These are phyloP conservation scores for Ormyrus rosae DNA, from an alignment of 2,888 invertebrate genomes.

Conservation along the genomic window DNA sequence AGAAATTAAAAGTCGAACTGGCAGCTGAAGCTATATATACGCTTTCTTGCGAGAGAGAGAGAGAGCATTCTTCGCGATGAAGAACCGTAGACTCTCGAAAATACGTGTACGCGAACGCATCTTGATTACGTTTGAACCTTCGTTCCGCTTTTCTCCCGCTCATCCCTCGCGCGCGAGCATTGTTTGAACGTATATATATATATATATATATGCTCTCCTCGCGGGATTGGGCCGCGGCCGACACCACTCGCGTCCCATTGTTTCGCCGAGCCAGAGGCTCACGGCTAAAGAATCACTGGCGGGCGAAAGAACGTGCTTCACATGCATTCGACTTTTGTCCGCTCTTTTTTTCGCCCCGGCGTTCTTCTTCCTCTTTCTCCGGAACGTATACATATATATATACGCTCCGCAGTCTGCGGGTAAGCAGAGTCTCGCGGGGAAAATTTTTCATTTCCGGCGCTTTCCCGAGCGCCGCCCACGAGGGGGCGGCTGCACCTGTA, in stretches of 20 bases:
- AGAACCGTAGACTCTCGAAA: too few species aligned
- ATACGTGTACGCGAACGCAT: too few species aligned
- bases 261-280: constrained; percentile 45
- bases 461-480: not conserved
- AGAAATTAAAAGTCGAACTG: too few species aligned
- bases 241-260: constrained; percentile 61
- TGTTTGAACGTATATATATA: too few species aligned
- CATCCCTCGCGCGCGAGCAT: not conserved
- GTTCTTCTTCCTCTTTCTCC: too few species aligned
- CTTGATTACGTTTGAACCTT: too few species aligned
- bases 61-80: not conserved
- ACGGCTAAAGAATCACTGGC: too few species aligned
- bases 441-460: constrained; percentile 53
- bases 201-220: too few species aligned
- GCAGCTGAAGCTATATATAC: too few species aligned
- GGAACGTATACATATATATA: too few species aligned
- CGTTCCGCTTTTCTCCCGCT: too few species aligned
- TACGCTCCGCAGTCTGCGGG: not conserved
- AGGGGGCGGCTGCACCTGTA: constrained; percentile 33
- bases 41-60: not conserved
- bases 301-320: constrained; percentile 28
- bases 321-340: constrained; percentile 30
- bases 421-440: not conserved
- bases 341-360: not conserved
- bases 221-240: constrained; percentile 36